Conservation (phyloP, 2,888 invertebrate species). For the Lycaena phlaeas region DNA sequence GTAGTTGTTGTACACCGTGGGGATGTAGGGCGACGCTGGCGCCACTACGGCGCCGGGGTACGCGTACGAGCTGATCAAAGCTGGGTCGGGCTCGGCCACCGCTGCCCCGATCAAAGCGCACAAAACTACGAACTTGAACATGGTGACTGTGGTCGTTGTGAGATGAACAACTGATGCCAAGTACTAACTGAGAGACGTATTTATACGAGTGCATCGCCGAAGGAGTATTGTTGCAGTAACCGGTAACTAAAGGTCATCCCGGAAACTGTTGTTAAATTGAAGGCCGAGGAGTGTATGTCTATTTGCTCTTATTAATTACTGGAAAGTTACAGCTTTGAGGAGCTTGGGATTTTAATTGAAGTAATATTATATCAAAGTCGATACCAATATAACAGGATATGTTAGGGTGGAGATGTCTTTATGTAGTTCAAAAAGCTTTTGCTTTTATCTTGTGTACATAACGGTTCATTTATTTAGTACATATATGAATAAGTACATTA, state of each 20-base stretch:
- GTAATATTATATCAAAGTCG: too few species aligned
- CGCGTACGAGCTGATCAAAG: constrained; percentile 11
- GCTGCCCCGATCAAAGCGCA: constrained; percentile 72
- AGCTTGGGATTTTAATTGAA: too few species aligned
- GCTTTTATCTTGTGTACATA: too few species aligned
- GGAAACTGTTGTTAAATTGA: background rate
- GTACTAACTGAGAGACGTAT: background rate
- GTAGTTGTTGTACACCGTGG: constrained; percentile 39
- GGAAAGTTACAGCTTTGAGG: too few species aligned
- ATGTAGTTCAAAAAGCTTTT: too few species aligned
- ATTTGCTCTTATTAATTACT: too few species aligned
- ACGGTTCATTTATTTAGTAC: too few species aligned
- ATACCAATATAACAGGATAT: too few species aligned
- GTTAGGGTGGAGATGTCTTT: too few species aligned
- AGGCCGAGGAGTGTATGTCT: background rate
- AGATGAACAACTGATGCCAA: constrained; percentile 45
- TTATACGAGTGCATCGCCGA: background rate
- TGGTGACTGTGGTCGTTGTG: constrained; percentile 51
- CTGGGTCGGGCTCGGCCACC: constrained; percentile 44
- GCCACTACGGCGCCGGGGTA: constrained; percentile 31
- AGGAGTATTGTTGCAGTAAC: background rate
- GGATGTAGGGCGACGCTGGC: constrained; percentile 40
- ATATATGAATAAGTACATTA: too few species aligned
- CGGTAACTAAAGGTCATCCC: constrained; percentile 2
- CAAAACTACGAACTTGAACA: constrained; percentile 71